Evolutionary conservation across 2,113 vertebrate genomes (phyloP).

Genomic region (Chionis minor): DNA sequence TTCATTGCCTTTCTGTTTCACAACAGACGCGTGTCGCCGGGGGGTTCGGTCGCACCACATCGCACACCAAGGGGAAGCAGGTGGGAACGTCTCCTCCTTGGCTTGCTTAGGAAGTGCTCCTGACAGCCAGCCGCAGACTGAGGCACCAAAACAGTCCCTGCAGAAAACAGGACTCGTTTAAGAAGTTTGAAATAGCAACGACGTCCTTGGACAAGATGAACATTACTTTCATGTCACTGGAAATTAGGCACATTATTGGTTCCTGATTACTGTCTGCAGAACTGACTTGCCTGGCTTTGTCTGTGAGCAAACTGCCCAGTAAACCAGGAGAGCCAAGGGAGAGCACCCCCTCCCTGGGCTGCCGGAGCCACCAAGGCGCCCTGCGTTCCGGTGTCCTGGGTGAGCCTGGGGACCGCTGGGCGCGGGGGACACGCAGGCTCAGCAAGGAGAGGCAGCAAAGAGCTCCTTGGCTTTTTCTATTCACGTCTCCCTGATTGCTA

Average conservation of each 20-base stretch:
- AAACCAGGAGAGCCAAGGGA: neutral
- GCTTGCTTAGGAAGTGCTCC: neutral
- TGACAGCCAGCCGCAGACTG: rapidly evolving
- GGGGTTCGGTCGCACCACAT: rapidly evolving
- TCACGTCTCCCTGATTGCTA: neutral
- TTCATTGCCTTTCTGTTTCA: neutral
- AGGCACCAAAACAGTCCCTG: neutral
- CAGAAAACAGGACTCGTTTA: neutral
- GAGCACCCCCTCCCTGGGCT: neutral
- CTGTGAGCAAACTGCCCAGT: neutral
- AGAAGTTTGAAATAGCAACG: neutral
- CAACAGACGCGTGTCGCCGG: rapidly evolving
- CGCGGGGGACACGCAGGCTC: rapidly evolving
- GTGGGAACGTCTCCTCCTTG: too few species aligned
- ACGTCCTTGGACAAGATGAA: neutral
- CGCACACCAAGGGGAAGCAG: rapidly evolving
- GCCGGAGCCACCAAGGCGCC: rapidly evolving
- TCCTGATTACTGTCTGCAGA: neutral
- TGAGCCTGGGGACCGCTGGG: rapidly evolving
- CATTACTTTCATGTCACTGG: neutral
- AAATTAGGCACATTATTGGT: neutral
- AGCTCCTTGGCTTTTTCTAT: neutral
- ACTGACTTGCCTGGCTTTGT: neutral
- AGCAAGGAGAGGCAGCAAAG: neutral
- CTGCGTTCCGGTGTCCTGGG: rapidly evolving